phyloP scores from a whole-genome alignment of 2,888 invertebrate species.

The Zygaena filipendulae region DNA sequence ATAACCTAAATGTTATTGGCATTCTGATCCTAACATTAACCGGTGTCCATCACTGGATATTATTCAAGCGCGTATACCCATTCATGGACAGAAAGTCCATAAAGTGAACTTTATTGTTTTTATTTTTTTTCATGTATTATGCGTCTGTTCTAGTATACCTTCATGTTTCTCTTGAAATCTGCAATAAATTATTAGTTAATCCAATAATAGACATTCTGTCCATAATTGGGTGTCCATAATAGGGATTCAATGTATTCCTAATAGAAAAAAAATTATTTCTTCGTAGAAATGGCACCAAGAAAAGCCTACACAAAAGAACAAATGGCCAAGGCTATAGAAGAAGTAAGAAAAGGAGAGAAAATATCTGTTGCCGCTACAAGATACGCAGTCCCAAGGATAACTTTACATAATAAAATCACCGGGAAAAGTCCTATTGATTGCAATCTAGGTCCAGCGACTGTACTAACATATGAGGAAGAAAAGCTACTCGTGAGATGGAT shows the following conservation, averaged over 20 bases:
- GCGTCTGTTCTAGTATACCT: conserved; percentile 4
- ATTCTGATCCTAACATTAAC: conserved; percentile 2
- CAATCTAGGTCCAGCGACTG: conserved; percentile 15
- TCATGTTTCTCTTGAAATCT: conserved; percentile 5
- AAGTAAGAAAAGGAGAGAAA: conserved; percentile 11
- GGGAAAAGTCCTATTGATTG: conserved; percentile 14
- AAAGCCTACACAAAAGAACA: conserved; percentile 12
- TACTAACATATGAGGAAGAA: conserved; percentile 18
- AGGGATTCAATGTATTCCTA: neutral
- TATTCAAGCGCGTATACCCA: conserved; percentile 5
- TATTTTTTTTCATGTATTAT: conserved; percentile 1
- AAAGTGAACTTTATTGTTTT: conserved; percentile 5
- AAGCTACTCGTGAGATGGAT: conserved; percentile 19
- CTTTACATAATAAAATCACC: conserved; percentile 13
- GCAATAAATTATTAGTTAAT: conserved; percentile 5
- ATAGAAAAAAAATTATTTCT: conserved; percentile 1
- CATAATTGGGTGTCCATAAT: conserved; percentile 5
- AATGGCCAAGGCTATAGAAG: conserved; percentile 15
- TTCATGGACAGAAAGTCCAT: conserved; percentile 7
- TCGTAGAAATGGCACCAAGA: conserved; percentile 15
- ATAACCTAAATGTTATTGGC: conserved; percentile 4
- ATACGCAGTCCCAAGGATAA: conserved; percentile 15
- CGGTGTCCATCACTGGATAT: conserved; percentile 7
- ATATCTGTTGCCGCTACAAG: conserved; percentile 10
- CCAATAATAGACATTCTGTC: conserved; percentile 9